Conservation (phyloP, 2,888 invertebrate genomes). For the Diploptera punctata region DNA sequence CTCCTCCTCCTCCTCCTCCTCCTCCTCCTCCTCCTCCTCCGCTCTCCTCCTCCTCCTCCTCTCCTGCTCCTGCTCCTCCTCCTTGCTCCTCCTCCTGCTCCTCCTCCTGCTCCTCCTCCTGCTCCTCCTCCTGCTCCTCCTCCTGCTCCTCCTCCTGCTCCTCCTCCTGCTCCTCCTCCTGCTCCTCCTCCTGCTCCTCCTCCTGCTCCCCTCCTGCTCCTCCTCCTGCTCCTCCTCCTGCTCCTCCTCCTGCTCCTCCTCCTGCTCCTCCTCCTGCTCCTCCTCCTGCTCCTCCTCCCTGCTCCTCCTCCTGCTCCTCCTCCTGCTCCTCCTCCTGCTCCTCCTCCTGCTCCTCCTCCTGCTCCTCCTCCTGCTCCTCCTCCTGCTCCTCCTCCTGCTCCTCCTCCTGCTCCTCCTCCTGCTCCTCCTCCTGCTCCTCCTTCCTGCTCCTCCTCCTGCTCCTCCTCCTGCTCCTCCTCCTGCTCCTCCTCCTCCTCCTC, state of each 20-base stretch:
- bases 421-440: conserved; percentile 52
- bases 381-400: conserved; percentile 36
- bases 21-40: too few species aligned
- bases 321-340: conserved; percentile 36
- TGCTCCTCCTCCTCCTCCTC: conserved; percentile 12
- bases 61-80: neutral
- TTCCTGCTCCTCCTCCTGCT: too few species aligned
- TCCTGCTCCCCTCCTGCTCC: too few species aligned
- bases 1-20: neutral
- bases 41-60: neutral
- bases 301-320: too few species aligned
- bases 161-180: neutral
- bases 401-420: too few species aligned
- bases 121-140: neutral
- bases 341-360: conserved; percentile 15
- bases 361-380: conserved; percentile 31
- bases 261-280: neutral
- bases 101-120: neutral
- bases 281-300: neutral
- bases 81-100: neutral
- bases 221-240: neutral
- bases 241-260: neutral
- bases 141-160: neutral
- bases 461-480: too few species aligned
- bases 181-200: neutral